These are phyloP conservation scores for Dolomedes plantarius DNA, from an alignment of 2,888 invertebrate species.

Conservation along the genomic window DNA sequence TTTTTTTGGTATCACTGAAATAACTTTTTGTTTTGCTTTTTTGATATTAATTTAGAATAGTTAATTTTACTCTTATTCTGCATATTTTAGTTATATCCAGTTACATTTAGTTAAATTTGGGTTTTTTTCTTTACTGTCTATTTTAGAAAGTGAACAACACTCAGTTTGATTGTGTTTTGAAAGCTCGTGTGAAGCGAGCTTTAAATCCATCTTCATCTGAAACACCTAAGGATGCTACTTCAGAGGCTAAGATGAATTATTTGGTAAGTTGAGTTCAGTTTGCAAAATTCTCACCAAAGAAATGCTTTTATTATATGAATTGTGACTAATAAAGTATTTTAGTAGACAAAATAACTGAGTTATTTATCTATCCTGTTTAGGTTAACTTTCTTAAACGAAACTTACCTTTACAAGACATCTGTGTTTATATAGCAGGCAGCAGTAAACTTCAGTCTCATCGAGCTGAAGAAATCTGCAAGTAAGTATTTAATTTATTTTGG, in stretches of 20 bases:
- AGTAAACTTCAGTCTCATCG: constrained; percentile 67
- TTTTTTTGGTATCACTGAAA: no score
- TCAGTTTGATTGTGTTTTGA: constrained; percentile 66
- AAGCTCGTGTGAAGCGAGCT: constrained; percentile 69
- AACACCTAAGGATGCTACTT: constrained; percentile 68
- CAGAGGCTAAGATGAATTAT: constrained; percentile 73
- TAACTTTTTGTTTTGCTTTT: no score
- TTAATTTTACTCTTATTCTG: no score
- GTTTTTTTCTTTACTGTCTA: no score
- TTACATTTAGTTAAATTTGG: no score
- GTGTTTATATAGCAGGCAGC: constrained; percentile 72
- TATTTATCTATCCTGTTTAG: no score
- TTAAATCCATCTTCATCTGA: constrained; percentile 72
- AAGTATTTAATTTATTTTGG: constrained; percentile 10
- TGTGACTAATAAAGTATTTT: background rate
- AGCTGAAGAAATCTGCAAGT: constrained; percentile 72
- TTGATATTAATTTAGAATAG: no score
- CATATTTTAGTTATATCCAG: no score
- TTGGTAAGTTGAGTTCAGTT: constrained; percentile 42
- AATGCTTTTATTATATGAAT: background rate
- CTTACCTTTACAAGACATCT: constrained; percentile 71
- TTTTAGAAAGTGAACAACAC: constrained; percentile 63
- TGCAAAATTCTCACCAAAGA: background rate
- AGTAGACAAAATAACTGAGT: background rate
- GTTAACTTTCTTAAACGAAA: constrained; percentile 72